Evolutionary conservation across 23 tunicate species (phyloP).

Genomic region (Styela plicata): DNA sequence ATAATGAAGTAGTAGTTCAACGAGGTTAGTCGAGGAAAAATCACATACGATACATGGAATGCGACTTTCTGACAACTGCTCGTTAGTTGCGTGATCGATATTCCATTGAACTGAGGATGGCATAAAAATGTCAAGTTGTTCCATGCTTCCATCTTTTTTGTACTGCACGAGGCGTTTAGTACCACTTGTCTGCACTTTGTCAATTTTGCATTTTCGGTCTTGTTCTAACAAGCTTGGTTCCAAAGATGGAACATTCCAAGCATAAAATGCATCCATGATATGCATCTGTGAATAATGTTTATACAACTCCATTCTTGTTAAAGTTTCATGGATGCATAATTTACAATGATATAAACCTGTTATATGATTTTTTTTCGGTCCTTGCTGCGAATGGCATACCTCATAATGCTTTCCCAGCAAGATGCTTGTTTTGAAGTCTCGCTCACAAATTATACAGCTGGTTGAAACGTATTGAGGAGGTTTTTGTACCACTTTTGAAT

Average conservation of each 20-base stretch:
- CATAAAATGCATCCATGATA: background rate
- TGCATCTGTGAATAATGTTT: background rate
- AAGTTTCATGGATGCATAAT: background rate
- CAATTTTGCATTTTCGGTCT: background rate
- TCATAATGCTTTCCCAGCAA: constrained; percentile 1
- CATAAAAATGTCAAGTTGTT: background rate
- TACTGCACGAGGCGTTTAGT: background rate
- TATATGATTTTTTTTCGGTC: background rate
- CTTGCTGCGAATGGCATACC: background rate
- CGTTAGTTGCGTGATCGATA: background rate
- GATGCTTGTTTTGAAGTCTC: background rate
- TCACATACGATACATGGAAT: constrained; percentile 19
- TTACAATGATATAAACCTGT: background rate
- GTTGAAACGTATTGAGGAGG: background rate
- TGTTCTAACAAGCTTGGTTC: background rate
- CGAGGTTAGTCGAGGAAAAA: constrained; percentile 2
- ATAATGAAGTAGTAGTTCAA: background rate
- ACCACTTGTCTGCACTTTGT: background rate
- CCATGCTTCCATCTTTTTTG: background rate
- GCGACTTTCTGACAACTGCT: background rate
- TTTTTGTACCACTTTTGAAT: background rate
- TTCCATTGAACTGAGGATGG: background rate
- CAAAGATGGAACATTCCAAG: background rate
- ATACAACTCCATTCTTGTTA: background rate
- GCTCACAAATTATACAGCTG: background rate